Percentiles rank a stretch among this genome's conserved stretches.
Conservation (phyloP, 2,888 invertebrate genomes). For the Leptopilina drosophilae region DNA sequence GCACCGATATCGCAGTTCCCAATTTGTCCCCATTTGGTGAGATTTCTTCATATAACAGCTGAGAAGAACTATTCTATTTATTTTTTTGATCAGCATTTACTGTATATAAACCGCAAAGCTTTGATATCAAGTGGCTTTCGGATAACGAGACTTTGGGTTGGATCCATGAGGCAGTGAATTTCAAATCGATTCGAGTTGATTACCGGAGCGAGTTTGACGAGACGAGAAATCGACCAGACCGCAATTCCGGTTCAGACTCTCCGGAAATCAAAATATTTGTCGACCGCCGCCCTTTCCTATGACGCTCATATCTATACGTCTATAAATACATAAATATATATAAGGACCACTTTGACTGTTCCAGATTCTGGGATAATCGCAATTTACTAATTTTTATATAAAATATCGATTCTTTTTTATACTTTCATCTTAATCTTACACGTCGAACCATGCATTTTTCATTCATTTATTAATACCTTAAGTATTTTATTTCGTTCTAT, state of each 20-base stretch:
- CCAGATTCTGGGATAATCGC: too few species aligned
- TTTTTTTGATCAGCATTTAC: background rate
- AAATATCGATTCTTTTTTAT: too few species aligned
- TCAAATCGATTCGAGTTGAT: constrained; percentile 45
- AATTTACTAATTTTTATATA: too few species aligned
- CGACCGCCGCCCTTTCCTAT: constrained; percentile 35
- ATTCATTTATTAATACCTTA: too few species aligned
- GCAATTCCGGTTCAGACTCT: constrained; percentile 10
- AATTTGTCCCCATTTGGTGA: too few species aligned
- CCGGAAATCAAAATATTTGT: constrained; percentile 32
- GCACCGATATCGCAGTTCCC: too few species aligned
- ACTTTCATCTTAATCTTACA: too few species aligned
- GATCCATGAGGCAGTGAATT: constrained; percentile 29
- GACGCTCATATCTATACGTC: background rate
- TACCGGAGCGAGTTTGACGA: constrained; percentile 41
- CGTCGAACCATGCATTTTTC: too few species aligned
- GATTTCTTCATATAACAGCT: too few species aligned
- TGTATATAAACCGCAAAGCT: constrained; percentile 2
- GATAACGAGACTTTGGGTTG: constrained; percentile 20
- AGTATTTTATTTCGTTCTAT: too few species aligned
- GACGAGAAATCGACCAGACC: constrained; percentile 32
- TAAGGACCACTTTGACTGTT: too few species aligned
- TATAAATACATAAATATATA: too few species aligned
- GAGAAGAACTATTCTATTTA: background rate
- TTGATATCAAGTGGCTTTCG: constrained; percentile 12